Conservation (phyloP, 1,140 invertebrate genomes). For the Adoxophyes honmai region DNA sequence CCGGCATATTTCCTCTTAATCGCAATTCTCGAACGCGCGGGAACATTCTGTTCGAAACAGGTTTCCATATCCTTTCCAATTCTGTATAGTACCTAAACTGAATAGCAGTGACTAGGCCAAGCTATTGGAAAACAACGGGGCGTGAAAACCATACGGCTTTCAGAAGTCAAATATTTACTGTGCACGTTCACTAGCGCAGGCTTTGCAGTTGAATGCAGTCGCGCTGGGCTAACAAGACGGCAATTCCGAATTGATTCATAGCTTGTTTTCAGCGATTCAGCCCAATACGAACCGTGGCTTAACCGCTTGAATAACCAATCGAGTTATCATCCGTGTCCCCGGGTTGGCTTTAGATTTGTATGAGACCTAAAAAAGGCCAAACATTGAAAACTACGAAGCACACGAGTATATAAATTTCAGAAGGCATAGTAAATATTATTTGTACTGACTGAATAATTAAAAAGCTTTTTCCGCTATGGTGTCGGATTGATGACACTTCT, state of each 20-base stretch:
- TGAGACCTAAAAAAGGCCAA: no score
- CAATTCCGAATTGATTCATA: background rate
- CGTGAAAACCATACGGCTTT: background rate
- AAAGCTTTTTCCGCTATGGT: no score
- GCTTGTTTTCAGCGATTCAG: background rate
- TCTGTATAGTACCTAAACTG: background rate
- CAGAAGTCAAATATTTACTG: constrained; percentile 4
- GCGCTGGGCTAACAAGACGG: background rate
- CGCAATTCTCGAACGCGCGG: no score
- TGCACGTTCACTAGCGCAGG: background rate
- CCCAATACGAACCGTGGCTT: background rate
- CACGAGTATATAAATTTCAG: no score
- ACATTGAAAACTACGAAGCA: no score
- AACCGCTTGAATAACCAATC: background rate
- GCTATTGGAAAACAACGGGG: background rate
- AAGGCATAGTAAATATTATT: no score
- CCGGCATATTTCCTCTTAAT: no score
- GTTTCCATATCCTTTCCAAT: background rate
- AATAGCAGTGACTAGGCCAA: background rate
- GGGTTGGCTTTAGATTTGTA: background rate
- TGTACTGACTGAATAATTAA: no score
- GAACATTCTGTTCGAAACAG: background rate
- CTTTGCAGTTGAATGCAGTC: background rate
- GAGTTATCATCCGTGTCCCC: background rate
- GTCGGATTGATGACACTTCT: no score